Percentiles rank a stretch among this genome's conserved stretches.
These are phyloP conservation scores for Rhodinocichla rosea DNA, from an alignment of 2,113 vertebrate genomes.

Conservation along the genomic window DNA sequence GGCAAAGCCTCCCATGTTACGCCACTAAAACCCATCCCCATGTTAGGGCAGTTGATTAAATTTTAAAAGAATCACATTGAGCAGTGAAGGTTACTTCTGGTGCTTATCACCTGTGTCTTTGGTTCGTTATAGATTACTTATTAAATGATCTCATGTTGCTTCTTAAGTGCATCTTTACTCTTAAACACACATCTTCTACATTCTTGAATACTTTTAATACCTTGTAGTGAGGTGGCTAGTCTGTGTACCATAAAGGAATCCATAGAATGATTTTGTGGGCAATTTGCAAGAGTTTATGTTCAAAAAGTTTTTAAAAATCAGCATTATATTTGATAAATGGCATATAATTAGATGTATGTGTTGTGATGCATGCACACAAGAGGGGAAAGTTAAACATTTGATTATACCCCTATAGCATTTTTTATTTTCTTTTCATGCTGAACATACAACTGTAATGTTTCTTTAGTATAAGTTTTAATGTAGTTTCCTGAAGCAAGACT, in stretches of 20 bases:
- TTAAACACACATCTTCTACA: not conserved
- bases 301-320: not conserved
- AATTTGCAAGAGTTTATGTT: not conserved
- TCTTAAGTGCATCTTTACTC: not conserved
- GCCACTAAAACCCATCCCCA: not conserved
- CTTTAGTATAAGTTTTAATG: not conserved
- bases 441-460: not conserved
- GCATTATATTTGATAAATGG: not conserved
- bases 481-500: not conserved
- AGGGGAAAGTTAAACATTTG: not conserved
- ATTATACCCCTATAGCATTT: not conserved
- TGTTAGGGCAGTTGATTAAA: not conserved
- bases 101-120: not conserved
- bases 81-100: not conserved
- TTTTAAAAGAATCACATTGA: not conserved
- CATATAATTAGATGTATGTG: not conserved
- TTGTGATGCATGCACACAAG: not conserved
- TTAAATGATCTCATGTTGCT: not conserved
- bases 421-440: not conserved
- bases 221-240: not conserved
- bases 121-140: not conserved
- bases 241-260: not conserved
- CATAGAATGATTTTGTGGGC: not conserved
- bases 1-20: not conserved
- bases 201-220: not conserved